A percentile compares a stretch with the other conserved stretches of the same genome.
Evolutionary conservation across 64 coral and sea anemone genomes (phyloP).

Genomic region (Pocillopora damicornis): DNA sequence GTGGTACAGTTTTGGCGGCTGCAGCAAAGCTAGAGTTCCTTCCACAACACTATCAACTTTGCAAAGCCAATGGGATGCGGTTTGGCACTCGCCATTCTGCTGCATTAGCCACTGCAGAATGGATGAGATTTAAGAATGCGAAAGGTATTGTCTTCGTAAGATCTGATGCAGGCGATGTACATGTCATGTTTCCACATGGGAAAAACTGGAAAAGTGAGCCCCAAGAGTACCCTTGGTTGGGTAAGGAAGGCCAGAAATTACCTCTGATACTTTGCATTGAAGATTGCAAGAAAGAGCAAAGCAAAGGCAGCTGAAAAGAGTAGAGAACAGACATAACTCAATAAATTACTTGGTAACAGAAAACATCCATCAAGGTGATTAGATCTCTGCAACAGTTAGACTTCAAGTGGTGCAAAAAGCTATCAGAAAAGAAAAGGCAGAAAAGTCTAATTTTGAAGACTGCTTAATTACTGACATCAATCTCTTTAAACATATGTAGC

Average conservation of each 20-base stretch:
- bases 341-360: too few relatives aligned
- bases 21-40: conserved; percentile 12
- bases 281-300: neutral
- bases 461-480: too few relatives aligned
- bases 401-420: too few relatives aligned
- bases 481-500: too few relatives aligned
- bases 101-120: conserved; percentile 27
- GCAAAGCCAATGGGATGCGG: conserved; percentile 1
- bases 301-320: too few relatives aligned
- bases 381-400: too few relatives aligned
- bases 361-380: too few relatives aligned
- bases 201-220: neutral
- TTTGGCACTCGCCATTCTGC: conserved; percentile 30
- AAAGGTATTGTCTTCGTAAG: neutral
- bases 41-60: conserved; percentile 25
- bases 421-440: too few relatives aligned
- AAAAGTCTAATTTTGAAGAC: too few relatives aligned
- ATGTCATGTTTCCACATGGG: neutral
- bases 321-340: too few relatives aligned
- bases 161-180: neutral
- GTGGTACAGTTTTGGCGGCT: conserved; percentile 5
- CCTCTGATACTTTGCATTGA: conserved; percentile 10
- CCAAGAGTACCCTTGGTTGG: neutral
- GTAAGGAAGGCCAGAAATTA: conserved; percentile 9
- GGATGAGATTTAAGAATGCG: neutral